Conservation (phyloP, 2,888 invertebrate genomes). For the Punctoribates punctum region DNA sequence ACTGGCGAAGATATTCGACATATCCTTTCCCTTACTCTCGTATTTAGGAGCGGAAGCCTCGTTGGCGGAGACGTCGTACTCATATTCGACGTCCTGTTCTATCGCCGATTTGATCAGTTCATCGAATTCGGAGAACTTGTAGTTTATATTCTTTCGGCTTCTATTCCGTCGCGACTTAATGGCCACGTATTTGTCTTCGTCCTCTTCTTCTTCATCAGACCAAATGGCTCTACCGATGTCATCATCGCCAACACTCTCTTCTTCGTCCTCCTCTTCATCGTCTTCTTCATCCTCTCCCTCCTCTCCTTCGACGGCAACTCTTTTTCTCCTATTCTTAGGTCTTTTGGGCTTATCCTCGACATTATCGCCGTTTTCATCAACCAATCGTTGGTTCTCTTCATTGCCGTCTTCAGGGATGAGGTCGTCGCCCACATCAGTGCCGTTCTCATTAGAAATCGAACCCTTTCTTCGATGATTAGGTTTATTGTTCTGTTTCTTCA, state of each 20-base stretch:
- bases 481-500: constrained; percentile 50
- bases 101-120: constrained; percentile 86
- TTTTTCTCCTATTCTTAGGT: background rate
- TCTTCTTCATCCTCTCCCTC: constrained; percentile 25
- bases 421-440: constrained; percentile 50
- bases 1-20: constrained; percentile 76
- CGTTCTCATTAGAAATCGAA: constrained; percentile 10
- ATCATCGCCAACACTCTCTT: background rate
- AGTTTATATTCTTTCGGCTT: constrained; percentile 60
- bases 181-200: constrained; percentile 51
- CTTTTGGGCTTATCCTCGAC: background rate
- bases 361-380: constrained; percentile 27
- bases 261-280: constrained; percentile 40
- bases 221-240: constrained; percentile 52
- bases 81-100: constrained; percentile 51
- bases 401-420: background rate
- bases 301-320: constrained; percentile 3
- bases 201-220: constrained; percentile 52
- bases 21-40: constrained; percentile 76
- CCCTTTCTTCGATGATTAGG: background rate
- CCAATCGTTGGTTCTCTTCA: background rate
- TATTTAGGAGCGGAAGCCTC: constrained; percentile 7
- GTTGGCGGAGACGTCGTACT: background rate
- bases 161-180: constrained; percentile 44
- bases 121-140: constrained; percentile 83